A percentile compares a stretch with the other conserved stretches of the same genome.
These are phyloP conservation scores for Sminthurinus aureus DNA, from an alignment of 2,888 invertebrate species.

Conservation along the genomic window DNA sequence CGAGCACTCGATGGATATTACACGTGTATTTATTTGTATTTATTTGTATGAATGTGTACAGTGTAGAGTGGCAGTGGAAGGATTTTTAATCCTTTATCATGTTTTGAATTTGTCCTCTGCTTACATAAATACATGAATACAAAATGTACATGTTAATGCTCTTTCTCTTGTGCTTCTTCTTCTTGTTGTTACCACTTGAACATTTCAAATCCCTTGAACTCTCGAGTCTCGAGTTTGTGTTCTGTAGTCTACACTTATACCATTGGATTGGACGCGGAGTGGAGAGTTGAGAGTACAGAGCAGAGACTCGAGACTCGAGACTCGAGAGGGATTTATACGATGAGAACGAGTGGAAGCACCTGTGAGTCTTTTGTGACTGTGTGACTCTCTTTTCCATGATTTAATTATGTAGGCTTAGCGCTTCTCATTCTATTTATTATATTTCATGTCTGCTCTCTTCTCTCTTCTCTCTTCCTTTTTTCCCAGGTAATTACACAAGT, in stretches of 20 bases:
- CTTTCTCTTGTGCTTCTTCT: not conserved
- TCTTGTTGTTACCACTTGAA: not conserved
- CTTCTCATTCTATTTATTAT: not conserved
- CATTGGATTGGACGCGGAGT: not conserved
- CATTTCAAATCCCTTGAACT: not conserved
- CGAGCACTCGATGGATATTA: too few species aligned
- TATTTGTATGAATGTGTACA: too few species aligned
- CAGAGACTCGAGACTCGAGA: too few species aligned
- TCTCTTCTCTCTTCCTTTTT: not conserved
- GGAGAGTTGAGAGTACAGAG: not conserved
- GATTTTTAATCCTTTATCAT: too few species aligned
- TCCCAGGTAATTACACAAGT: slow-evolving; percentile 36
- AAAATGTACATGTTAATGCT: not conserved
- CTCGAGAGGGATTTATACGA: not conserved
- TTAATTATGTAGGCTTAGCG: slow-evolving; percentile 18
- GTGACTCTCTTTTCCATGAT: not conserved
- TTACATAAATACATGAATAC: not conserved
- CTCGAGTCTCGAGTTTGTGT: too few species aligned
- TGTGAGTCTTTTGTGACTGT: not conserved
- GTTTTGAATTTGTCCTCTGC: too few species aligned
- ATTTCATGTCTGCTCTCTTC: not conserved
- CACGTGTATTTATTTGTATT: too few species aligned
- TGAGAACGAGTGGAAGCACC: not conserved
- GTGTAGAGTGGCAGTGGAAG: too few species aligned
- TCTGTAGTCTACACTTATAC: not conserved